These are phyloP conservation scores for Troglohyphantes excavatus DNA, from an alignment of 2,888 invertebrate species.

Conservation along the genomic window DNA sequence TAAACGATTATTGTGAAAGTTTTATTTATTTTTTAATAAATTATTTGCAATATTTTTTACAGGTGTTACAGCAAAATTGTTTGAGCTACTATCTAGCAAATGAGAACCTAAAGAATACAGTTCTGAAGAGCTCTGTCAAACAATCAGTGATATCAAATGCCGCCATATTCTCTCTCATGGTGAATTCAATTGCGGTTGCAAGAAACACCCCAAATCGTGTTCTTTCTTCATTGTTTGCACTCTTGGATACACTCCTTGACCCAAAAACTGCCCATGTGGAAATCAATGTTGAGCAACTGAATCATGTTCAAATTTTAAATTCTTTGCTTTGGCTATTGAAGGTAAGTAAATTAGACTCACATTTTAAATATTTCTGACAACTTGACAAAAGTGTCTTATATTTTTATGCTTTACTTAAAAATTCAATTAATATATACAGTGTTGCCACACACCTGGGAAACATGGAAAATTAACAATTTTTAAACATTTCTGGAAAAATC, in stretches of 20 bases:
- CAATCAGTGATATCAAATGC: constrained; percentile 44
- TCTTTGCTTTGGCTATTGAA: constrained; percentile 62
- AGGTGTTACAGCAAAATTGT: constrained; percentile 69
- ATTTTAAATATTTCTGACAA: too few species aligned
- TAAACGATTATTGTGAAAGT: too few species aligned
- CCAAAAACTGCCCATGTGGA: constrained; percentile 48
- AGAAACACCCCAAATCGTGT: constrained; percentile 3
- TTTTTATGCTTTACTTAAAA: too few species aligned
- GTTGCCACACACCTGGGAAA: too few species aligned
- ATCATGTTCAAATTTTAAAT: constrained; percentile 31
- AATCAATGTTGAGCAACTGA: constrained; percentile 58
- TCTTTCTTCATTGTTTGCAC: constrained; percentile 37
- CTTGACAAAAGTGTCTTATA: too few species aligned
- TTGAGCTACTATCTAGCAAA: neutral
- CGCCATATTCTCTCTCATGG: constrained; percentile 61
- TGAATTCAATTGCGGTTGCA: constrained; percentile 60
- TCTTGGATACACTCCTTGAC: constrained; percentile 38
- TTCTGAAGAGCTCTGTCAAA: constrained; percentile 1
- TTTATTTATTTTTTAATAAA: constrained; percentile 1
- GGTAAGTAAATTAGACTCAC: constrained; percentile 25
- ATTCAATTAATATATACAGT: too few species aligned
- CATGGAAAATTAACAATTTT: too few species aligned
- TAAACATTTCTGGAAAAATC: too few species aligned
- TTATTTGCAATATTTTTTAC: constrained; percentile 11
- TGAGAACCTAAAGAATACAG: constrained; percentile 4